Percentiles rank a stretch among this genome's conserved stretches.
Evolutionary conservation across 2,888 invertebrate genomes (phyloP).

Genomic region (Netelia inedita): DNA sequence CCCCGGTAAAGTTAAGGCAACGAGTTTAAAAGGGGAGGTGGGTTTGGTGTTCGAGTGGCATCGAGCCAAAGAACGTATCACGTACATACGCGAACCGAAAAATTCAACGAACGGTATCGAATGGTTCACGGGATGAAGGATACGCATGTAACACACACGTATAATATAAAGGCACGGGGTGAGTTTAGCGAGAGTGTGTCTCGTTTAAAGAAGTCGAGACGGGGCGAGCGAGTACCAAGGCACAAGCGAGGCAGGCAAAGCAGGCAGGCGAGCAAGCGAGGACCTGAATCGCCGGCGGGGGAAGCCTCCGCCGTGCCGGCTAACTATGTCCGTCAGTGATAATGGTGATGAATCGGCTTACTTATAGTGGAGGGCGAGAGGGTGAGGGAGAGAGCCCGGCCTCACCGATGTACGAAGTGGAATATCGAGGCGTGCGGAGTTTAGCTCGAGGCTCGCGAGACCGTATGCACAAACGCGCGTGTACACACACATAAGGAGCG

Average conservation of each 20-base stretch:
- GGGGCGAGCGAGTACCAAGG: constrained; percentile 49
- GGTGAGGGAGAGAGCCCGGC: constrained; percentile 1
- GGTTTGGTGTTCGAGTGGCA: not conserved
- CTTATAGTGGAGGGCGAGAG: constrained; percentile 67
- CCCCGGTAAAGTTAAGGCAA: not conserved
- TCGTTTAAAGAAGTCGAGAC: constrained; percentile 50
- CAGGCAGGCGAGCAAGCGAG: constrained; percentile 43
- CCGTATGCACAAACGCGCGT: constrained; percentile 9
- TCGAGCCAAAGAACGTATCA: not conserved
- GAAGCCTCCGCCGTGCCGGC: constrained; percentile 74
- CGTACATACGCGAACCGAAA: constrained; percentile 12
- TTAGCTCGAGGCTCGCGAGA: constrained; percentile 60
- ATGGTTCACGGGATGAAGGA: constrained; percentile 41
- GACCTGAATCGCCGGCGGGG: constrained; percentile 68
- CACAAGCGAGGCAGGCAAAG: constrained; percentile 22
- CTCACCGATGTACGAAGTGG: constrained; percentile 56
- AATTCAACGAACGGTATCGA: constrained; percentile 52
- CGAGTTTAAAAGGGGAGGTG: not conserved
- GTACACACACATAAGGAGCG: not conserved
- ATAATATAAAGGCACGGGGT: constrained; percentile 21
- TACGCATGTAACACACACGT: constrained; percentile 10
- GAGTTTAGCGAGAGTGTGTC: constrained; percentile 35
- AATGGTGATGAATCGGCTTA: constrained; percentile 82
- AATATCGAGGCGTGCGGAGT: constrained; percentile 64
- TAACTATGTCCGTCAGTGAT: constrained; percentile 80